Evolutionary conservation across 2,888 invertebrate species (phyloP), one percentile per base, ranked within the genome.

Genomic region (Tiliacea citrago): DNA sequence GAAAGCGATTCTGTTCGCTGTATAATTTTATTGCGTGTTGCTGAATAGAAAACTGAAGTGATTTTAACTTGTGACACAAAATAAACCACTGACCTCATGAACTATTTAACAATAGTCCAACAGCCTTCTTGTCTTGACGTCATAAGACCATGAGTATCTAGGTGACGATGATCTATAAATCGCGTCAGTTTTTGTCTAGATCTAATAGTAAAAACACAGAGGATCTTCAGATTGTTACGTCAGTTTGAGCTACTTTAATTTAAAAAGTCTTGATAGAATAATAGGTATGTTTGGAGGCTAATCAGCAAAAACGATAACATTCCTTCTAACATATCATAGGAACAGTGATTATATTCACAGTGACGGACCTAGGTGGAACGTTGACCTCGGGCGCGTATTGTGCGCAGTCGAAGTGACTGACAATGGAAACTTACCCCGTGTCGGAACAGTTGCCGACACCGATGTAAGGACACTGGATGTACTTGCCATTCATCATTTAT

Each of bases 341-440:
- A 63, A 29, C 42, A 68, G 73, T 62, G 68, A 71, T 73, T 65
- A 68, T 18, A 70, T 24, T 12, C 24, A 9, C 35, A 53, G 68
- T 57, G 12, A 75, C 78, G 68, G 74, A 71, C 55, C 70, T 58
- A 47, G 39, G 49, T 53, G 66, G 72, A 86, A 72, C 87, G 85
- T 77, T 88, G 86, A 89, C 91, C 85, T 86, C 75, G 71, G 66
- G 58, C 80, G 55, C 67, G 71, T 88, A 81, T 85, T 87, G 88
- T 85, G 76, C 73, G 78, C 67, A 68, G 81, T 77, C 78, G 84
- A 83, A 84, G 83, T 84, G 78, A 82, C 73, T 85, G 87, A 91
- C 92, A 91, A 90, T 89, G 77, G 89, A 89, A 91, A 91, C 90
- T 91, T 88, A 79, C 74, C 77, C 86, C 72, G 58, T 51, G 77